These are phyloP conservation scores for Mamestra configurata DNA, from an alignment of 1,140 invertebrate genomes.

Conservation along the genomic window DNA sequence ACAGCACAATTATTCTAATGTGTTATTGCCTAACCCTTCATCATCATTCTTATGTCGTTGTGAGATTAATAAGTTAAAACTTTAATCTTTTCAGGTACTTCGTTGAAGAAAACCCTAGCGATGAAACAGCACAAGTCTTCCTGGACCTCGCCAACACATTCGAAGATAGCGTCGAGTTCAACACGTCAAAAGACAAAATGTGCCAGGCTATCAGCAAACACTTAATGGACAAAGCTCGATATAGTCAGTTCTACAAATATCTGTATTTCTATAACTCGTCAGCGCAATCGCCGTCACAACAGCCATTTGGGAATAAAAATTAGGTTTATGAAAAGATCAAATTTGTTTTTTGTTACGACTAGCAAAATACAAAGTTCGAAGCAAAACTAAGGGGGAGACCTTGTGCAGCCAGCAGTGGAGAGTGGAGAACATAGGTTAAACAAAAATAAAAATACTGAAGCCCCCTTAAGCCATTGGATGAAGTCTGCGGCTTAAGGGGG, in stretches of 20 bases:
- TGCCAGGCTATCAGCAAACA: slow-evolving; percentile 66
- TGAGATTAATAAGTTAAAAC: neutral
- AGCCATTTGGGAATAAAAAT: neutral
- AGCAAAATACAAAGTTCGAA: too few relatives aligned
- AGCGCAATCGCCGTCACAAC: slow-evolving; percentile 32
- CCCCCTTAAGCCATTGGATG: too few relatives aligned
- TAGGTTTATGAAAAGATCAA: neutral
- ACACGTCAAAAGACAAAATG: slow-evolving; percentile 67
- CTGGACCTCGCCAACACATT: slow-evolving; percentile 68
- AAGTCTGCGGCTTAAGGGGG: too few relatives aligned
- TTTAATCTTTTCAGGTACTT: slow-evolving; percentile 6
- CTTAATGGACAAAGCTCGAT: slow-evolving; percentile 58
- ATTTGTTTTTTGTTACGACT: neutral
- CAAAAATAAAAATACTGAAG: too few relatives aligned
- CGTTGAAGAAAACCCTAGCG: slow-evolving; percentile 64
- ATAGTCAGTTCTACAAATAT: slow-evolving; percentile 67
- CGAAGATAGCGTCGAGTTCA: slow-evolving; percentile 63
- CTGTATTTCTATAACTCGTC: slow-evolving; percentile 65
- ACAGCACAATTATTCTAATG: too few relatives aligned
- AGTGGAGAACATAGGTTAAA: too few relatives aligned
- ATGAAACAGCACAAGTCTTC: slow-evolving; percentile 61
- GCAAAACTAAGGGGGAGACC: too few relatives aligned
- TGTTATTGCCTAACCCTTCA: too few relatives aligned
- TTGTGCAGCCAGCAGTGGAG: too few relatives aligned
- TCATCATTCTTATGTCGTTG: too few relatives aligned